Base-by-base conservation (phyloP, 2,113 vertebrate species). In the Malaclemys terrapin region DNA sequence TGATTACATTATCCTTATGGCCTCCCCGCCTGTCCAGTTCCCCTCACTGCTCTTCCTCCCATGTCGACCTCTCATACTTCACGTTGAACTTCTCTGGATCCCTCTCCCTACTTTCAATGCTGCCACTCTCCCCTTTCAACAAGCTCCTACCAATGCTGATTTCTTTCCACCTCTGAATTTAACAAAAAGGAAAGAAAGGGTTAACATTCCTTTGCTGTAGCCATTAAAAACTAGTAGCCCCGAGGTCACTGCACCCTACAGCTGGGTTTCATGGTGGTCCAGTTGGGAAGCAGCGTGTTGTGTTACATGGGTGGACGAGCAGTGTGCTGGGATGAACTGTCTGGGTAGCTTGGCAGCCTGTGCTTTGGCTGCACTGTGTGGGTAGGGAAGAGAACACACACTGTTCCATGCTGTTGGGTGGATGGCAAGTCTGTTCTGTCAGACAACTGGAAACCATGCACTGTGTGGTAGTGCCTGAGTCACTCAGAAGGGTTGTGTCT, bases 51-150 rank as follows among this genome's bases (percentile, higher is more conserved):
- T 80, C 69, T 13, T 3, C 52, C 47, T 25, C 31, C 45, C 53
- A 38, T 79, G 2, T 2, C 3, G 0, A 0, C 49, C 8, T 59
- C 35, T 95, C 50, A 54, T 47, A 3, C 2, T 6, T 17, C 78
- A 12, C 2, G 24, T 59, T 0, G 0, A 50, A 38, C 52, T 54
- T 14, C 29, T 8, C n/a, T 42, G 52, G 22, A 2, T 20, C 50
- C 83, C 81, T n/a, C 12, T 62, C 42, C 12, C 29, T 17, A 20
- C 9, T 10, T 0, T 5, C 24, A 89, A 50, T 25, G 8, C 47
- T 89, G 14, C 47, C 69, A 54, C 59, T 83, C 35, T 80, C 17
- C 52, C 80, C 13, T 56, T 56, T n/a, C 52, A 81, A 38, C 10
- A 38, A 81, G 35, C 50, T 78, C 35, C 35, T 38, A 7, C 20